phyloP scores from a whole-genome alignment of 2,888 invertebrate genomes.

The Serrognathus titanus region DNA sequence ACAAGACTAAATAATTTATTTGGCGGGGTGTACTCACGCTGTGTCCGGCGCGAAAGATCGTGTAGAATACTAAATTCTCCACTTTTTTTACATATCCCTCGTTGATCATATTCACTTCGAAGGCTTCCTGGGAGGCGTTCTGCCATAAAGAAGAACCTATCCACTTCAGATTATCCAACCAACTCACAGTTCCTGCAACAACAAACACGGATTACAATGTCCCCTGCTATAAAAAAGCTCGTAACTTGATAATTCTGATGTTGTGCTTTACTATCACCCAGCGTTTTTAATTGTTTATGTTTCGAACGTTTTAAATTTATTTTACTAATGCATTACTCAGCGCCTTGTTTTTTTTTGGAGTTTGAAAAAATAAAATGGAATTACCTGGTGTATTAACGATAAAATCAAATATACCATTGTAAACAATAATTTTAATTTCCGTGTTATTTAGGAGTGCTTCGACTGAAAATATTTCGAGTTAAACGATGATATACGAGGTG shows the following conservation, averaged over 20 bases:
- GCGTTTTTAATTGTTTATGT: not conserved
- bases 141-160: slow-evolving; percentile 62
- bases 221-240: not conserved
- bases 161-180: slow-evolving; percentile 73
- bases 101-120: slow-evolving; percentile 60
- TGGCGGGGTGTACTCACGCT: slow-evolving; percentile 55
- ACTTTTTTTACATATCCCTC: slow-evolving; percentile 72
- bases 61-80: slow-evolving; percentile 70
- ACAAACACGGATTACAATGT: not conserved
- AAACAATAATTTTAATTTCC: slow-evolving; percentile 37
- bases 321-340: not conserved
- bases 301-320: not conserved
- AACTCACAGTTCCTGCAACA: slow-evolving; percentile 62
- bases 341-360: not conserved
- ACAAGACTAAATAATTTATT: not conserved
- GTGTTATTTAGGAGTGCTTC: slow-evolving; percentile 36
- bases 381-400: slow-evolving; percentile 38
- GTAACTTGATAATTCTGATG: not conserved
- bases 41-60: slow-evolving; percentile 77
- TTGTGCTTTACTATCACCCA: not conserved
- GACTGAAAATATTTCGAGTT: slow-evolving; percentile 28
- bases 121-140: slow-evolving; percentile 58
- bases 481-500: not conserved
- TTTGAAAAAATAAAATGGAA: not conserved
- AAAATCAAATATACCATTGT: slow-evolving; percentile 39